phyloP scores from a whole-genome alignment of 2,888 invertebrate species.

The Drosophila kokeensis region DNA sequence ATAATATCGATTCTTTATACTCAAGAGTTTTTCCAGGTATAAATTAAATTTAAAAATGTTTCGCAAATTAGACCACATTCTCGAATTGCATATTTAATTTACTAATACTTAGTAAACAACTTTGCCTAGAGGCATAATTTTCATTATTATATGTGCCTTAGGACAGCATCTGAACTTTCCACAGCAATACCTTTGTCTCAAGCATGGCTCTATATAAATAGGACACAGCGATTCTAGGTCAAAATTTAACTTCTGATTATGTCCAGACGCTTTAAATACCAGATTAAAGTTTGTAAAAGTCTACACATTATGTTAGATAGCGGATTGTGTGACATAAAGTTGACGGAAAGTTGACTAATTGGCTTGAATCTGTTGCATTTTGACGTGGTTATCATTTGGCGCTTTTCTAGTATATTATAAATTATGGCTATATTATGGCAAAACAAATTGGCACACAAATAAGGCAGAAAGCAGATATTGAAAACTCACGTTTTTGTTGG shows the following conservation, averaged over 20 bases:
- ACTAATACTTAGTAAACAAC: neutral
- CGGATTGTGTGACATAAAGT: neutral
- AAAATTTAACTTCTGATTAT: neutral
- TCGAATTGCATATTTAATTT: neutral
- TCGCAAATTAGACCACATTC: neutral
- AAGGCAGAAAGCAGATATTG: constrained; percentile 50
- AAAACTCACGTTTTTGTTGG: constrained; percentile 55
- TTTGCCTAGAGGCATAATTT: neutral
- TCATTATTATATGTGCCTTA: neutral
- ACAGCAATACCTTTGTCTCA: neutral
- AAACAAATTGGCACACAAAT: constrained; percentile 47
- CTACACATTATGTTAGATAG: neutral
- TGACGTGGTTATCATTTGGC: constrained; percentile 3
- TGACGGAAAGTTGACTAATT: neutral
- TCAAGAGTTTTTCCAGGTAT: neutral
- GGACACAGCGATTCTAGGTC: neutral
- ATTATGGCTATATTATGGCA: constrained; percentile 39
- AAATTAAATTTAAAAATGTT: neutral
- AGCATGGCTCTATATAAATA: neutral
- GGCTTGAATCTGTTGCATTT: neutral
- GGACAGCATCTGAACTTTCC: neutral
- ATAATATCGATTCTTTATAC: neutral
- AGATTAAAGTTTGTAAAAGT: neutral
- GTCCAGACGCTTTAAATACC: neutral
- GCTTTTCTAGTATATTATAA: constrained; percentile 41